Conservation (phyloP, 2,888 invertebrate species). For the Eupithecia inturbata region DNA sequence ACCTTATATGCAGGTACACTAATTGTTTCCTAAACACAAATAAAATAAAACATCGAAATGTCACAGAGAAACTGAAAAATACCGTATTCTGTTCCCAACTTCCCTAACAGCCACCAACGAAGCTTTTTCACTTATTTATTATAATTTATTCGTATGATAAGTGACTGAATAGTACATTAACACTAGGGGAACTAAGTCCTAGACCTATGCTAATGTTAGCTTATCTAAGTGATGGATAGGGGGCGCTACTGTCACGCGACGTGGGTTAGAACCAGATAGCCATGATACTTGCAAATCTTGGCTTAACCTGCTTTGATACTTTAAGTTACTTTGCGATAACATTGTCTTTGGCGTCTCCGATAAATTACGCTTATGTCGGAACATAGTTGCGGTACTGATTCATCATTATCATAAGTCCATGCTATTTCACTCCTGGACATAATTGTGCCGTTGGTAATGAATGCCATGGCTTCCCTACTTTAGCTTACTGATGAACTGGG, state of each 20-base stretch:
- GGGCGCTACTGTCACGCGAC: slow-evolving; percentile 63
- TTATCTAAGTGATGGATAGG: slow-evolving; percentile 78
- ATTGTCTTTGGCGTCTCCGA: slow-evolving; percentile 7
- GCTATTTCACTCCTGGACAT: not conserved
- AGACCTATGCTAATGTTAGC: slow-evolving; percentile 69
- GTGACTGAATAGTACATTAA: slow-evolving; percentile 28
- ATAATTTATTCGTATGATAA: slow-evolving; percentile 27
- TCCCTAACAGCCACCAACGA: not conserved
- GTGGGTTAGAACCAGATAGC: slow-evolving; percentile 29
- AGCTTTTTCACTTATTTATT: slow-evolving; percentile 17
- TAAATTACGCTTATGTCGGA: not conserved
- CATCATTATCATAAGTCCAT: not conserved
- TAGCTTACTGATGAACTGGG: not conserved
- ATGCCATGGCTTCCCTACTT: not conserved
- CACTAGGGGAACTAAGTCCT: slow-evolving; percentile 29
- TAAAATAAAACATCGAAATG: no score
- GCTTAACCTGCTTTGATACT: slow-evolving; percentile 39
- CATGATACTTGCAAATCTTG: slow-evolving; percentile 33
- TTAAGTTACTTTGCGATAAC: slow-evolving; percentile 21
- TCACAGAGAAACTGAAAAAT: not conserved
- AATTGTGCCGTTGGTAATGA: not conserved
- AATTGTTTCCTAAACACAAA: no score
- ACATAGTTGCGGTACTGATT: not conserved
- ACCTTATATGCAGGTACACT: no score
- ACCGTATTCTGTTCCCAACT: not conserved